Conservation (phyloP, 2,113 vertebrate genomes). For the Gallinago paraguaiae region DNA sequence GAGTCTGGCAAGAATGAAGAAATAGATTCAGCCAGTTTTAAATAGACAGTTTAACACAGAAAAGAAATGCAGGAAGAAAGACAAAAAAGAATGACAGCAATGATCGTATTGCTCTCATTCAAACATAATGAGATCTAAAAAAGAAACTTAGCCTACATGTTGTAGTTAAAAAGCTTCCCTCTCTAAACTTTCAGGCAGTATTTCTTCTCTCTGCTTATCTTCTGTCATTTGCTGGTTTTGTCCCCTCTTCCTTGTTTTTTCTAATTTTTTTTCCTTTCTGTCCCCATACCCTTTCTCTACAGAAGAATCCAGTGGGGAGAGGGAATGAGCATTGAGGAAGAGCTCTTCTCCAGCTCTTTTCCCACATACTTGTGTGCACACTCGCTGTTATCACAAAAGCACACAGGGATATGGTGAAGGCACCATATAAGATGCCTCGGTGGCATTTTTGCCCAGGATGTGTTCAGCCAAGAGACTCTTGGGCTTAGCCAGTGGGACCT, state of each 20-base stretch:
- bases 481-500: not conserved
- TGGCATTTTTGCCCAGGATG: not conserved
- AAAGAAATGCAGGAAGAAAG: not conserved
- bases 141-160: not conserved
- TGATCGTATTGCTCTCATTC: not conserved
- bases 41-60: not conserved
- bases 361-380: not conserved
- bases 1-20: not conserved
- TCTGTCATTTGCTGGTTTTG: not conserved
- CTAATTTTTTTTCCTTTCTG: not conserved
- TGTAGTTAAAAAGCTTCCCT: not conserved
- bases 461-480: not conserved
- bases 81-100: not conserved
- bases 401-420: not conserved
- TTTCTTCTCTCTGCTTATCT: not conserved
- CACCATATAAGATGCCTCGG: not conserved
- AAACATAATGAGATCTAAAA: not conserved
- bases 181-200: not conserved
- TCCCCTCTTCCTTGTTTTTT: not conserved
- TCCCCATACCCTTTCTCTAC: not conserved
- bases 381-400: not conserved
- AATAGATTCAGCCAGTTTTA: not conserved
- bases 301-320: not conserved
- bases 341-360: not conserved
- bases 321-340: not conserved